Conservation (phyloP, 1,140 invertebrate species). For the Trichonephila clavipes region DNA sequence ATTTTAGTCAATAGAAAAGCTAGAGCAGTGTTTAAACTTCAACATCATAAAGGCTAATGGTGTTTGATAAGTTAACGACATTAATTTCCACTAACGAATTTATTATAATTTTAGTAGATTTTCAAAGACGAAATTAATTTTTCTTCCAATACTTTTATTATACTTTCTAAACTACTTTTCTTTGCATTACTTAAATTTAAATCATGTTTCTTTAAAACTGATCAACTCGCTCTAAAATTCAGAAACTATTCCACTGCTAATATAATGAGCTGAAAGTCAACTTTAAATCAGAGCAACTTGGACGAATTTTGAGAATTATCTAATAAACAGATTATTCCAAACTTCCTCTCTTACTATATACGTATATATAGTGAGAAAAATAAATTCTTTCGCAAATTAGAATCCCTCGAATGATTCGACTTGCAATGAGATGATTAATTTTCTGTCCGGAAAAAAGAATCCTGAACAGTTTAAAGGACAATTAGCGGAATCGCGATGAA, state of each 20-base stretch:
- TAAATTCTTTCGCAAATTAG: neutral
- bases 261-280: neutral
- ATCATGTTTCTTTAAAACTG: too few relatives aligned
- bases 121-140: too few relatives aligned
- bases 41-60: too few relatives aligned
- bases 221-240: too few relatives aligned
- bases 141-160: too few relatives aligned
- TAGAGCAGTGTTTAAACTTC: too few relatives aligned
- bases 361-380: neutral
- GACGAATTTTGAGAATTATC: neutral
- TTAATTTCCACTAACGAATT: too few relatives aligned
- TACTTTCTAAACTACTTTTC: too few relatives aligned
- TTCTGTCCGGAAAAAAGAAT: neutral
- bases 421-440: neutral
- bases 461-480: neutral
- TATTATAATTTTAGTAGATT: too few relatives aligned
- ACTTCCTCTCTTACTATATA: neutral
- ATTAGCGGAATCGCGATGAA: neutral
- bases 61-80: too few relatives aligned
- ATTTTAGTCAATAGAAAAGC: too few relatives aligned
- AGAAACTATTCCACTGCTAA: neutral
- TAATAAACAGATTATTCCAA: neutral
- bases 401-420: neutral
- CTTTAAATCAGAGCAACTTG: neutral
- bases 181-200: too few relatives aligned